Evolutionary conservation across 2,797 vertebrate genomes (phyloP).

Genomic region (Poecilia wingei): DNA sequence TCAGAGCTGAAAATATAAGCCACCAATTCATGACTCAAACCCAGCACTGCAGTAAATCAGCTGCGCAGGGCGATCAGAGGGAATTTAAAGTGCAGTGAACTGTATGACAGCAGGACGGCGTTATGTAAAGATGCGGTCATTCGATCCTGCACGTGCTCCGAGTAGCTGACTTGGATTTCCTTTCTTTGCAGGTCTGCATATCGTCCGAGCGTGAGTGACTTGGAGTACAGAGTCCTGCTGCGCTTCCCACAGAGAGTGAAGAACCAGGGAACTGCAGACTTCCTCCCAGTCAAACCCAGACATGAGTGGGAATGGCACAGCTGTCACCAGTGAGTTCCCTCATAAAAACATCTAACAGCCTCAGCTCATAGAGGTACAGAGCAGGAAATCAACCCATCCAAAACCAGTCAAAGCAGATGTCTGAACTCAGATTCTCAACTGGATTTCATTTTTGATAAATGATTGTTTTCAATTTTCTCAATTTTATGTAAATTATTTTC

Average conservation of each 20-base stretch:
- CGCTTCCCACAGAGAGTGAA: conserved; percentile 88
- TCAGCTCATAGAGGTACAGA: neutral
- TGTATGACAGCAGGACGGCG: neutral
- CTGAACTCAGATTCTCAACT: neutral
- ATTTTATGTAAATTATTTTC: neutral
- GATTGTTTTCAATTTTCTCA: neutral
- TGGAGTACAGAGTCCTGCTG: conserved; percentile 83
- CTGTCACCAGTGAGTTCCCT: conserved; percentile 84
- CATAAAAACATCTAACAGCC: neutral
- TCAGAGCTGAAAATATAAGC: conserved; percentile 53
- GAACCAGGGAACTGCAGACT: conserved; percentile 86
- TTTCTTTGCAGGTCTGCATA: conserved; percentile 78
- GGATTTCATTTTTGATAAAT: neutral
- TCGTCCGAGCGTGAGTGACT: conserved; percentile 71
- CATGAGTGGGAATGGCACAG: conserved; percentile 90
- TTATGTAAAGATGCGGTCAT: conserved; percentile 12
- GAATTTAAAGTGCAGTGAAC: conserved; percentile 20
- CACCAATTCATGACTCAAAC: conserved; percentile 35
- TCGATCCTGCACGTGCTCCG: neutral
- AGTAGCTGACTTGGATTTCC: conserved; percentile 7
- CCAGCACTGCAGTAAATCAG: conserved; percentile 36
- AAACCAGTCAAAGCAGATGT: neutral
- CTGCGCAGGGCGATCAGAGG: conserved; percentile 1
- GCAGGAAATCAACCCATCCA: neutral
- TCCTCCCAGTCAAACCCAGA: conserved; percentile 83